phyloP scores from a whole-genome alignment of 2,113 vertebrate genomes.

The Carassius carassius region DNA sequence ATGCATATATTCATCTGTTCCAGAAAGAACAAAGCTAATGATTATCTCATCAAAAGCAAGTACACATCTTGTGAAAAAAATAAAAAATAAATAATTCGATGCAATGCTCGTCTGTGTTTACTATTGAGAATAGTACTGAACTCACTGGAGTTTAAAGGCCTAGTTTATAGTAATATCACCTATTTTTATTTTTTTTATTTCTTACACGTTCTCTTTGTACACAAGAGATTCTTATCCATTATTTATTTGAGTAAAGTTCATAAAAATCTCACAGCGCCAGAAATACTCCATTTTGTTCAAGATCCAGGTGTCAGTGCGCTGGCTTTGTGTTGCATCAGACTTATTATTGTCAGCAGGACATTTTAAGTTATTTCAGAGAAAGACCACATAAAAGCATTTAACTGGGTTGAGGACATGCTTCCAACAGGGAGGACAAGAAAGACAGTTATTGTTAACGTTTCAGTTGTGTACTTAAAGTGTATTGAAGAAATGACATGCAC shows the following conservation, averaged over 20 bases:
- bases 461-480: not conserved
- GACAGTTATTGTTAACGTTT: not conserved
- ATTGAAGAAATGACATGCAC: not conserved
- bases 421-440: not conserved
- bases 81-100: not conserved
- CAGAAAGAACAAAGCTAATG: not conserved
- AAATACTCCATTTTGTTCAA: slow-evolving; percentile 13
- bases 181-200: not conserved
- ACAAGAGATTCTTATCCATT: not conserved
- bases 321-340: slow-evolving; percentile 28
- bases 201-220: not conserved
- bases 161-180: slow-evolving; percentile 32
- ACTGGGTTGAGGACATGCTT: not conserved
- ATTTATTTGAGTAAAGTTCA: slow-evolving; percentile 27
- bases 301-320: slow-evolving; percentile 32
- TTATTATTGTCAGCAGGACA: slow-evolving; percentile 37
- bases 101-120: not conserved
- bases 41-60: slow-evolving; percentile 20
- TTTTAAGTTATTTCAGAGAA: slow-evolving; percentile 29
- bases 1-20: not conserved
- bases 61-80: not conserved
- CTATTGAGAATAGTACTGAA: slow-evolving; percentile 5
- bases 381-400: slow-evolving; percentile 19
- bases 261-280: slow-evolving; percentile 12
- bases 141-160: not conserved